A percentile compares a stretch with the other conserved stretches of the same genome.
Conservation (phyloP, 2,888 invertebrate genomes). For the Cryptocephalus primarius region DNA sequence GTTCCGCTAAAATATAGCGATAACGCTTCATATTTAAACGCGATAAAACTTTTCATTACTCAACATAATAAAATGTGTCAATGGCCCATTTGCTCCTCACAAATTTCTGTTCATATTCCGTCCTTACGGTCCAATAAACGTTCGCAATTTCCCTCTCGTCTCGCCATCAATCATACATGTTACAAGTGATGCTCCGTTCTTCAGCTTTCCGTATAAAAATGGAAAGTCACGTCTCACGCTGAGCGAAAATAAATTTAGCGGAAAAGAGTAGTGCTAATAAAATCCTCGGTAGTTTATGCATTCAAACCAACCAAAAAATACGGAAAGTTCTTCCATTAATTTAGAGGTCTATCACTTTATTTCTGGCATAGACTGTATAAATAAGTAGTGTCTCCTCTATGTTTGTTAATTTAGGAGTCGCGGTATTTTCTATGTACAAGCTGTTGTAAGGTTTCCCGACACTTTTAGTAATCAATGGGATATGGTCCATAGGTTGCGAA, state of each 20-base stretch:
- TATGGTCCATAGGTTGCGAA: too few species aligned
- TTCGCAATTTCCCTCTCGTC: neutral
- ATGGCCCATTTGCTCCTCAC: too few species aligned
- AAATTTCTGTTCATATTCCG: too few species aligned
- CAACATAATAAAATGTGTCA: too few species aligned
- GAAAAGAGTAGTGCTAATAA: slow-evolving; percentile 9
- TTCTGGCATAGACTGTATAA: slow-evolving; percentile 6
- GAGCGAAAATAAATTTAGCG: slow-evolving; percentile 6
- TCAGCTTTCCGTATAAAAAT: neutral
- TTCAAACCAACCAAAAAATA: slow-evolving; percentile 9
- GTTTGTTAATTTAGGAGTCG: too few species aligned
- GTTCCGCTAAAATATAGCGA: too few species aligned
- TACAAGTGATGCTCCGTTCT: neutral
- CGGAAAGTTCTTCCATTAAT: slow-evolving; percentile 12
- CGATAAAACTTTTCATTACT: too few species aligned
- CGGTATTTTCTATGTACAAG: too few species aligned
- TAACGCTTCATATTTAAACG: too few species aligned
- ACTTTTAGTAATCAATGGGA: too few species aligned
- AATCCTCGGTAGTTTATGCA: slow-evolving; percentile 12
- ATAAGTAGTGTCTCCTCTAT: neutral
- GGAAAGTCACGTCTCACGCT: neutral
- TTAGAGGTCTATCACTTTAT: slow-evolving; percentile 15
- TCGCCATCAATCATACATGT: neutral
- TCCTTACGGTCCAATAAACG: neutral
- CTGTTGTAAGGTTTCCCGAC: too few species aligned